Percentiles rank a stretch among this genome's conserved stretches.
phyloP scores from a whole-genome alignment of 2,113 vertebrate genomes.

The Carassius auratus region DNA sequence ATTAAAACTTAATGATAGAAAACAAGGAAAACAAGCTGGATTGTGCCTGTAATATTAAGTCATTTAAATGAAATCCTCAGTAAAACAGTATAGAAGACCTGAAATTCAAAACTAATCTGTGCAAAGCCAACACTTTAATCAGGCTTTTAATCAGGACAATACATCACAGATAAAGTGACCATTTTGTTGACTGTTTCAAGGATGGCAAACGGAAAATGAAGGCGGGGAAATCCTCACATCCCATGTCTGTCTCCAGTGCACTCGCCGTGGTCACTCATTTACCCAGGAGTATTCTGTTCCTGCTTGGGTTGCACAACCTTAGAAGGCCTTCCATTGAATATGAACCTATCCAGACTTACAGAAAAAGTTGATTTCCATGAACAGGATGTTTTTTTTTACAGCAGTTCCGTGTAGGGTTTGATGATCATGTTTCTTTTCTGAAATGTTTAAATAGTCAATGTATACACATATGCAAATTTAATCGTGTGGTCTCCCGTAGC shows the following conservation, averaged over 20 bases:
- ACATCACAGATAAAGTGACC: background rate
- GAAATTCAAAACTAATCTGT: background rate
- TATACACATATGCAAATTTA: background rate
- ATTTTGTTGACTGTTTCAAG: constrained; percentile 7
- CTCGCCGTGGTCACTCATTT: constrained; percentile 20
- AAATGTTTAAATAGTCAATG: background rate
- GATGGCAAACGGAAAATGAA: background rate
- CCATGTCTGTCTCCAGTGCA: background rate
- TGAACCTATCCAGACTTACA: background rate
- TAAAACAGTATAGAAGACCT: background rate
- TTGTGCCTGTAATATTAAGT: constrained; percentile 6
- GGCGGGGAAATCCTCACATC: constrained; percentile 23
- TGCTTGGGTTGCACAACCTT: background rate
- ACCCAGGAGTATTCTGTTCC: background rate
- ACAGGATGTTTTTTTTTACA: background rate
- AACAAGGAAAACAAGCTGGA: constrained; percentile 6
- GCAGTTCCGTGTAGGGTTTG: background rate
- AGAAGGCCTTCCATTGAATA: background rate
- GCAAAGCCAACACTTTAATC: background rate
- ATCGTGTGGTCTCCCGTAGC: background rate
- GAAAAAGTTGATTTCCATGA: background rate
- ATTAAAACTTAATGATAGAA: background rate
- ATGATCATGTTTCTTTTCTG: background rate
- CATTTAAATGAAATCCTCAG: background rate
- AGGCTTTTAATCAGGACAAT: background rate